phyloP scores from a whole-genome alignment of 2,888 invertebrate species.

The Drosophila melanocephala region DNA sequence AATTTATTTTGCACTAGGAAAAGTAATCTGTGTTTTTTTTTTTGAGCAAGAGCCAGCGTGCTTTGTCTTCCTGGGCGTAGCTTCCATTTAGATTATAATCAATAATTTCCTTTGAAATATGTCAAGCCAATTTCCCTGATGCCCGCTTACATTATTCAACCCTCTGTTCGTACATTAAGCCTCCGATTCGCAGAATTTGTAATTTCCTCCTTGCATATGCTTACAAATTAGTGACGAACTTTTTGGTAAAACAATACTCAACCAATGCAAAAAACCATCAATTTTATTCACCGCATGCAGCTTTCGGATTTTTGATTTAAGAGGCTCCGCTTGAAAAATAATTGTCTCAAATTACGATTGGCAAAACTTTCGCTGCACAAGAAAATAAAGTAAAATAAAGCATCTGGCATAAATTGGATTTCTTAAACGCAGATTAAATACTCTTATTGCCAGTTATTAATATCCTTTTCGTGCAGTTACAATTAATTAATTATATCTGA shows the following conservation, averaged over 20 bases:
- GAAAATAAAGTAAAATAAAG: not conserved
- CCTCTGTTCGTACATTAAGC: not conserved
- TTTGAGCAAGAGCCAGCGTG: not conserved
- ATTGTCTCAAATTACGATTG: constrained; percentile 63
- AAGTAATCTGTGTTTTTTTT: not conserved
- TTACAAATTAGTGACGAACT: constrained; percentile 41
- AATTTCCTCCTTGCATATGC: constrained; percentile 60
- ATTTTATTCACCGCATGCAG: constrained; percentile 48
- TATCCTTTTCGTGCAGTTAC: not conserved
- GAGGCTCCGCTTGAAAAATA: constrained; percentile 53
- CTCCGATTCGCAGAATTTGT: constrained; percentile 19
- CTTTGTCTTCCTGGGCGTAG: not conserved
- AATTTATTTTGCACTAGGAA: not conserved
- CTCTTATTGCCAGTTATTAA: not conserved
- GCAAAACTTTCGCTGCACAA: constrained; percentile 53
- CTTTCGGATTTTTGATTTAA: constrained; percentile 62
- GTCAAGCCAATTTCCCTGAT: constrained; percentile 28
- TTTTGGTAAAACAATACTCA: constrained; percentile 45
- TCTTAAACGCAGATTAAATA: not conserved
- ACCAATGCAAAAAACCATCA: constrained; percentile 30
- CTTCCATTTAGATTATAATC: constrained; percentile 21
- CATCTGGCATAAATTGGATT: constrained; percentile 1
- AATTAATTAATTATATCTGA: not conserved
- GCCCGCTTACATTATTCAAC: not conserved
- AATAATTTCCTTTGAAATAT: constrained; percentile 33